Evolutionary conservation across 2,888 invertebrate genomes (phyloP).

Genomic region (Lymantria monacha): DNA sequence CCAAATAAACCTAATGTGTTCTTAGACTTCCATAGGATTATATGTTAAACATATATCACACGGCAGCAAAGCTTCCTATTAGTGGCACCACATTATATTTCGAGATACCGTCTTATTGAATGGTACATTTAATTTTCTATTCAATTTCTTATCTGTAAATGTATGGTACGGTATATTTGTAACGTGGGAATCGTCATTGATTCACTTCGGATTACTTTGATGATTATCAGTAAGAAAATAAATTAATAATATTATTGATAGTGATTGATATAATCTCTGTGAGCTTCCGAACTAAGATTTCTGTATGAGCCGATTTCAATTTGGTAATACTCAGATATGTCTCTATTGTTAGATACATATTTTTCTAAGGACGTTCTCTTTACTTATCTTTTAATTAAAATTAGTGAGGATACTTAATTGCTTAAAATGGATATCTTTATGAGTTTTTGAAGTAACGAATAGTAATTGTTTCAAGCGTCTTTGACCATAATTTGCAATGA

Average conservation of each 20-base stretch:
- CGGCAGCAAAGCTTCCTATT: slow-evolving; percentile 23
- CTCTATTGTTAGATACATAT: slow-evolving; percentile 5
- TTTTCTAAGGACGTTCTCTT: background rate
- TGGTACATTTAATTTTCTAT: slow-evolving; percentile 70
- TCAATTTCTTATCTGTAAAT: slow-evolving; percentile 70
- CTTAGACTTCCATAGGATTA: too few relatives aligned
- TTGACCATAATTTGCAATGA: slow-evolving; percentile 34
- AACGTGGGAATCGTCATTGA: slow-evolving; percentile 72
- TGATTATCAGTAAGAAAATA: slow-evolving; percentile 66
- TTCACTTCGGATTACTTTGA: slow-evolving; percentile 69
- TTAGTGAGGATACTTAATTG: too few relatives aligned
- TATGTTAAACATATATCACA: slow-evolving; percentile 12
- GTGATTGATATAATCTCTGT: slow-evolving; percentile 58
- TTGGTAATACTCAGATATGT: slow-evolving; percentile 13
- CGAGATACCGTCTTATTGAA: slow-evolving; percentile 48
- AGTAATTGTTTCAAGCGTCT: background rate
- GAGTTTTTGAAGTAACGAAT: too few relatives aligned
- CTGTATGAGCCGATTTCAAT: slow-evolving; percentile 30
- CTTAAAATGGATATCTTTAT: too few relatives aligned
- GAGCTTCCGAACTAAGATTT: slow-evolving; percentile 50
- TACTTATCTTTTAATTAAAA: too few relatives aligned
- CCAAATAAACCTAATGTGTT: too few relatives aligned
- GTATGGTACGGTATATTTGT: slow-evolving; percentile 57
- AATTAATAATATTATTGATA: slow-evolving; percentile 71
- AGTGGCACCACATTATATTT: slow-evolving; percentile 35